These are phyloP conservation scores for Dicranocentrus wangi DNA, from an alignment of 2,888 invertebrate genomes.

Conservation along the genomic window DNA sequence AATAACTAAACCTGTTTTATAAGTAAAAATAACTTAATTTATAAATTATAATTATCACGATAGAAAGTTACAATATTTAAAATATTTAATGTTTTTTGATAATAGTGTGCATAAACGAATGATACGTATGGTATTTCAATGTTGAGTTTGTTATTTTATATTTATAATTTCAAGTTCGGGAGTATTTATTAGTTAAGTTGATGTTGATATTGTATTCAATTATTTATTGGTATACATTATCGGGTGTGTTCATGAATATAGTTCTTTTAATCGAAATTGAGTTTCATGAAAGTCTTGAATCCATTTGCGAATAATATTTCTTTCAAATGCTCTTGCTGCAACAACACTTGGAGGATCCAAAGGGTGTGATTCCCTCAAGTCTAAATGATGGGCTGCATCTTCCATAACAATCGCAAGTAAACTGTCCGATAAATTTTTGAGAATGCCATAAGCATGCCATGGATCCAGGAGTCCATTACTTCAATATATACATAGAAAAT, in stretches of 20 bases:
- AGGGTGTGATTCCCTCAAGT: slow-evolving; percentile 81
- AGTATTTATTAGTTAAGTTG: too few relatives aligned
- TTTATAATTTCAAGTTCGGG: too few relatives aligned
- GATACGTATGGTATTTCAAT: too few relatives aligned
- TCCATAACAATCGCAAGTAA: slow-evolving; percentile 84
- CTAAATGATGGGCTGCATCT: slow-evolving; percentile 90
- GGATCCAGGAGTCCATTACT: slow-evolving; percentile 91
- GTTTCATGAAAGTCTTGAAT: slow-evolving; percentile 74
- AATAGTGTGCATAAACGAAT: too few relatives aligned
- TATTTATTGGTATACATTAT: too few relatives aligned
- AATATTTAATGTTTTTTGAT: too few relatives aligned
- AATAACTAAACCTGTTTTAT: too few relatives aligned
- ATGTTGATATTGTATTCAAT: too few relatives aligned
- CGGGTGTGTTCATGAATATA: slow-evolving; percentile 10
- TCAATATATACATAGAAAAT: slow-evolving; percentile 64
- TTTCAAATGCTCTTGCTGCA: slow-evolving; percentile 80
- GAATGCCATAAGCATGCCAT: slow-evolving; percentile 89
- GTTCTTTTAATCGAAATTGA: slow-evolving; percentile 20
- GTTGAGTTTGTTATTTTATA: too few relatives aligned
- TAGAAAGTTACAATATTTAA: too few relatives aligned
- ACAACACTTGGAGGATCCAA: slow-evolving; percentile 81
- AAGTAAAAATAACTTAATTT: too few relatives aligned
- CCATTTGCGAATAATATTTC: slow-evolving; percentile 80
- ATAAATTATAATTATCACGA: too few relatives aligned
- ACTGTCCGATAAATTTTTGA: slow-evolving; percentile 80